Evolutionary conservation across 2,888 invertebrate species (phyloP).

Genomic region (Parasteatoda lunata): DNA sequence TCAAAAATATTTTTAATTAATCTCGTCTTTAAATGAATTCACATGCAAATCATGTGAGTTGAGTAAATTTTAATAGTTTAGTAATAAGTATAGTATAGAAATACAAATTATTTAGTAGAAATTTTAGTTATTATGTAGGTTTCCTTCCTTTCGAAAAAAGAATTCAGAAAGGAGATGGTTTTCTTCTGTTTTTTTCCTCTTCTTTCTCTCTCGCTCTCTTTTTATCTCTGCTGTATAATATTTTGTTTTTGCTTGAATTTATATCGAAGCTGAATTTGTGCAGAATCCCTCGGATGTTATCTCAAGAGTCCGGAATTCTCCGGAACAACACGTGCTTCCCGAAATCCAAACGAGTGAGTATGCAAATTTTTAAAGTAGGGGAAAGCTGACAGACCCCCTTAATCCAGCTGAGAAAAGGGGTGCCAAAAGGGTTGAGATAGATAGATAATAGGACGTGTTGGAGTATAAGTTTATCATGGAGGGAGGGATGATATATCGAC

Average conservation of each 20-base stretch:
- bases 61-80: too few relatives aligned
- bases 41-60: too few relatives aligned
- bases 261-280: not conserved
- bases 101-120: too few relatives aligned
- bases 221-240: not conserved
- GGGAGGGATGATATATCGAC: not conserved
- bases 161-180: not conserved
- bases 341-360: slow-evolving; percentile 17
- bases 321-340: slow-evolving; percentile 38
- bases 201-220: not conserved
- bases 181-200: not conserved
- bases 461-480: slow-evolving; percentile 31
- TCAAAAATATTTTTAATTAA: too few relatives aligned
- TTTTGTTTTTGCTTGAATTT: not conserved
- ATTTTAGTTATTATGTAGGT: not conserved
- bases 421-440: slow-evolving; percentile 47
- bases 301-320: slow-evolving; percentile 6
- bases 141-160: not conserved
- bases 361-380: slow-evolving; percentile 57
- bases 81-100: too few relatives aligned
- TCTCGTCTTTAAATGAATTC: too few relatives aligned
- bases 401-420: slow-evolving; percentile 17
- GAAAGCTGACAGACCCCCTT: slow-evolving; percentile 1
- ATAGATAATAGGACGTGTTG: slow-evolving; percentile 36
- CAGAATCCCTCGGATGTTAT: not conserved